Percentiles rank a stretch among this genome's conserved stretches.
These are phyloP conservation scores for Rhynchomys soricoides DNA, from an alignment of 2,113 vertebrate genomes.

Conservation along the genomic window DNA sequence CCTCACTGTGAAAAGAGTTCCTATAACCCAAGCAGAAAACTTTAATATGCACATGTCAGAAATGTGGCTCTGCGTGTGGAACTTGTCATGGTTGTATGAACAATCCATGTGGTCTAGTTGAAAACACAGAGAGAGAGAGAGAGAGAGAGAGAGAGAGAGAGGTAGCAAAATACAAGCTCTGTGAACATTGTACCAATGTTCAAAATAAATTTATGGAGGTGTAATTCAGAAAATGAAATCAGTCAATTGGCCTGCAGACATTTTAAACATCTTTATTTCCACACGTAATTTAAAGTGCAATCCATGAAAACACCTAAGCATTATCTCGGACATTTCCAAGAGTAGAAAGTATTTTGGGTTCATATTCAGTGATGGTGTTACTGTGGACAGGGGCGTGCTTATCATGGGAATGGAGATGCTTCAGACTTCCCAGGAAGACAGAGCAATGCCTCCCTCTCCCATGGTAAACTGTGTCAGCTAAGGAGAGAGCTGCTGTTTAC, in stretches of 20 bases:
- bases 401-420: not conserved
- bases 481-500: not conserved
- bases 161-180: not conserved
- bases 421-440: not conserved
- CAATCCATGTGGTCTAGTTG: not conserved
- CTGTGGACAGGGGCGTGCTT: not conserved
- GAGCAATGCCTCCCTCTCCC: not conserved
- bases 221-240: not conserved
- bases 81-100: not conserved
- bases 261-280: not conserved
- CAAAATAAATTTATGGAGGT: not conserved
- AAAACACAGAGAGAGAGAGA: not conserved
- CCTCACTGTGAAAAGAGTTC: not conserved
- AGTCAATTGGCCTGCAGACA: not conserved
- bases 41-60: not conserved
- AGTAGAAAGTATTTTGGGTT: not conserved
- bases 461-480: not conserved
- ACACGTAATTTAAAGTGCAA: not conserved
- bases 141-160: not conserved
- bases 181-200: not conserved
- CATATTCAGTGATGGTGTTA: not conserved
- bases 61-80: not conserved
- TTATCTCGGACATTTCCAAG: not conserved
- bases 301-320: not conserved
- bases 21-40: not conserved